Conservation (phyloP, 2,888 invertebrate genomes). For the Erannis defoliaria region DNA sequence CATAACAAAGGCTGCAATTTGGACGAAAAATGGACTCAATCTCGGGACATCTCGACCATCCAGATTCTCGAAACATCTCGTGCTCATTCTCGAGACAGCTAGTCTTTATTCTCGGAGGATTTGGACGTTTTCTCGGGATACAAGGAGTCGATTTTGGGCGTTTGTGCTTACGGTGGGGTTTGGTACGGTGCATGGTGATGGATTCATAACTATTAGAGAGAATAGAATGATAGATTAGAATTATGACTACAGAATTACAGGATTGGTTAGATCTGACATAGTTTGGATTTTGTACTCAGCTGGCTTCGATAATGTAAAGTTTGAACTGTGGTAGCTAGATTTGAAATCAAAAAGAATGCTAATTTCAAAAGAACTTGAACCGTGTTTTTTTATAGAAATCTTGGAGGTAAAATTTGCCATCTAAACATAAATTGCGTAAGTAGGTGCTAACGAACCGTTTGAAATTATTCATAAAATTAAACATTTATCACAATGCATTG, state of each 20-base stretch:
- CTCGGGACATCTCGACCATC: slow-evolving; percentile 67
- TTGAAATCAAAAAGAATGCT: no score
- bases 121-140: not conserved
- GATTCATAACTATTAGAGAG: slow-evolving; percentile 34
- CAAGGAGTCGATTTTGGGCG: not conserved
- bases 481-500: no score
- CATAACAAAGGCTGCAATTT: slow-evolving; percentile 86
- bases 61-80: slow-evolving; percentile 59
- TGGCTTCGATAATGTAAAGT: no score
- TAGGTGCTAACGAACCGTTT: no score
- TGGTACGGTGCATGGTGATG: slow-evolving; percentile 36
- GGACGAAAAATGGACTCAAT: slow-evolving; percentile 84
- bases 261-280: slow-evolving; percentile 9
- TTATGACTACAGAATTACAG: not conserved
- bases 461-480: no score
- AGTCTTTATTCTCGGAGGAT: slow-evolving; percentile 3
- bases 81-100: slow-evolving; percentile 18
- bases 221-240: slow-evolving; percentile 33
- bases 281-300: no score
- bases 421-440: no score
- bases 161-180: slow-evolving; percentile 33
- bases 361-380: no score
- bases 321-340: no score
- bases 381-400: no score
- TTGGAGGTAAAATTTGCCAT: no score